Percentiles rank a stretch among this genome's conserved stretches.
Conservation (phyloP, 2,797 vertebrate genomes). For the Bradypodion ventrale region DNA sequence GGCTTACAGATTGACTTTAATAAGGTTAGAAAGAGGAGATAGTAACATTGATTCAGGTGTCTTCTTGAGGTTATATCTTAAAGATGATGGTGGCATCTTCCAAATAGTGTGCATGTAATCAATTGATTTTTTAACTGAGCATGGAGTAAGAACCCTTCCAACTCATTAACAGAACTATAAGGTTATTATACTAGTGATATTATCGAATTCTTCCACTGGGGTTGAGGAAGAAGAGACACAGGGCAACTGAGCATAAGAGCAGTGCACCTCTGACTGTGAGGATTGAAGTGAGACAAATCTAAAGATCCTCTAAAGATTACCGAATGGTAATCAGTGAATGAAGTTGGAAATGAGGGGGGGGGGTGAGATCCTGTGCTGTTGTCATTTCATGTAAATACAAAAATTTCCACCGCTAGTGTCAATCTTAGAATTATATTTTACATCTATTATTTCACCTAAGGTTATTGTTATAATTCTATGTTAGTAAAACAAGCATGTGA, state of each 20-base stretch:
- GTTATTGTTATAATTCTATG: neutral
- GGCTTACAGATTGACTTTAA: neutral
- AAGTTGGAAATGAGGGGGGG: too few species aligned
- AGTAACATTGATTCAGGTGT: neutral
- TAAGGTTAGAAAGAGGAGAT: neutral
- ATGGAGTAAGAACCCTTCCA: neutral
- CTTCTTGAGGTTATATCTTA: neutral
- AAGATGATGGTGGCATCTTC: neutral
- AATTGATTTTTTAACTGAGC: neutral
- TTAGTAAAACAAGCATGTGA: too few species aligned
- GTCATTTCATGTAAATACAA: too few species aligned
- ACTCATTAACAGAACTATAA: too few species aligned
- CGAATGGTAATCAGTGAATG: too few species aligned
- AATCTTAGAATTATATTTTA: neutral
- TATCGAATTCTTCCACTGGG: too few species aligned
- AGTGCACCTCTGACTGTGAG: neutral
- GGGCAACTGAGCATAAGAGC: neutral
- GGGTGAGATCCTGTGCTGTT: too few species aligned
- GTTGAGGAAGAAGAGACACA: neutral
- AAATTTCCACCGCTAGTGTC: too few species aligned
- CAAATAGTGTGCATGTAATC: neutral
- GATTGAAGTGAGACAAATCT: too few species aligned
- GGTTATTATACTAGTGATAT: too few species aligned
- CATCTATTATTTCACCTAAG: neutral
- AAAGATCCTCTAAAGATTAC: too few species aligned